A percentile compares a stretch with the other conserved stretches of the same genome.
Conservation (phyloP, 2,888 invertebrate genomes). For the Saturnia pavonia region DNA sequence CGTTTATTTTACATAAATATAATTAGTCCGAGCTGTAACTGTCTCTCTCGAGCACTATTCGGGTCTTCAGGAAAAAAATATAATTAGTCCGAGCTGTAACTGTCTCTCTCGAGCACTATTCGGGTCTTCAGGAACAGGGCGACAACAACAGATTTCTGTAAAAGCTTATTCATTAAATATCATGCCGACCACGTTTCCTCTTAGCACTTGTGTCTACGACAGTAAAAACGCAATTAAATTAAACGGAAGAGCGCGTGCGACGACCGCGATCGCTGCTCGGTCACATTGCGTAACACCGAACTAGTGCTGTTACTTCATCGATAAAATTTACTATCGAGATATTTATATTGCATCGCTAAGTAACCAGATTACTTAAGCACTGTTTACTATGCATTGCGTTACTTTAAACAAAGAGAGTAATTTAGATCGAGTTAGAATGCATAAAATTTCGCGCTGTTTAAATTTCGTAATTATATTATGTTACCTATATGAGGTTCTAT, state of each 20-base stretch:
- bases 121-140: no score
- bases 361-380: constrained; percentile 53
- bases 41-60: no score
- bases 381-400: constrained; percentile 27
- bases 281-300: constrained; percentile 45
- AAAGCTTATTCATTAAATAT: no score
- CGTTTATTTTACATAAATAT: no score
- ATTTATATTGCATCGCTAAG: constrained; percentile 44
- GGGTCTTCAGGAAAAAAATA: no score
- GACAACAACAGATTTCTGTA: no score
- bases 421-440: constrained; percentile 22
- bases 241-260: constrained; percentile 68
- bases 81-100: no score
- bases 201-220: constrained; percentile 31
- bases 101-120: no score
- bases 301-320: constrained; percentile 64
- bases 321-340: constrained; percentile 54
- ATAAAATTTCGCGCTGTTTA: constrained; percentile 14
- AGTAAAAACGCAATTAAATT: constrained; percentile 62
- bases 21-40: no score
- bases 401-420: constrained; percentile 21
- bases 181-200: no score
- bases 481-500: background rate
- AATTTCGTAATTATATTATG: constrained; percentile 1
- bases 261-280: constrained; percentile 46